These are phyloP conservation scores for Orchesellides sinensis DNA, from an alignment of 2,888 invertebrate species.

Conservation along the genomic window DNA sequence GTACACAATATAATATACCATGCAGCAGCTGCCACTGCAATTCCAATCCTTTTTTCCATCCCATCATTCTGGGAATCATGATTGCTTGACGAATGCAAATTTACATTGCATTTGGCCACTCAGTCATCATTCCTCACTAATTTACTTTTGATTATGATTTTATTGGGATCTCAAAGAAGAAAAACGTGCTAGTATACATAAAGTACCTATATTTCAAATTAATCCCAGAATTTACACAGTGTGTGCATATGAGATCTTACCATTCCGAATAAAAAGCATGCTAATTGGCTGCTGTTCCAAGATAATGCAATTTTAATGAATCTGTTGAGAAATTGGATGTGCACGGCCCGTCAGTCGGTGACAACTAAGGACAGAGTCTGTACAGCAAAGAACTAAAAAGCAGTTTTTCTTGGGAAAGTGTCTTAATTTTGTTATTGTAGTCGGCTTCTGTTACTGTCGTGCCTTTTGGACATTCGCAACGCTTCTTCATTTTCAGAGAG, in stretches of 20 bases:
- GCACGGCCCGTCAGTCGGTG: conserved; percentile 16
- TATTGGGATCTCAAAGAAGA: no score
- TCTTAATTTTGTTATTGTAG: conserved; percentile 14
- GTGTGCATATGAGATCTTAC: background rate
- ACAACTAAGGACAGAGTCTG: background rate
- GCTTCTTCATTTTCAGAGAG: no score
- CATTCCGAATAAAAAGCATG: conserved; percentile 15
- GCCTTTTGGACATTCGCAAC: conserved; percentile 50
- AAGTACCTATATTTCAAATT: no score
- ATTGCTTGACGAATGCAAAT: conserved; percentile 36
- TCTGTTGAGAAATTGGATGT: conserved; percentile 64
- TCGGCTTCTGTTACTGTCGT: conserved; percentile 15
- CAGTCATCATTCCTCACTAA: conserved; percentile 46
- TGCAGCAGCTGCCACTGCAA: no score
- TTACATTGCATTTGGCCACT: conserved; percentile 54
- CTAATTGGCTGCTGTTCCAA: conserved; percentile 58
- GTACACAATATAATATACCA: no score
- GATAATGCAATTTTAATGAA: conserved; percentile 64
- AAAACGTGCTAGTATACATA: no score
- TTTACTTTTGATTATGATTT: background rate
- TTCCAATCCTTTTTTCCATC: no score
- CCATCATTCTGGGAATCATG: no score
- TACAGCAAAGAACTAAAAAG: background rate
- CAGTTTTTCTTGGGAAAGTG: background rate
- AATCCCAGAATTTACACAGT: no score